phyloP scores from a whole-genome alignment of 2,888 invertebrate species.

The Phania funesta region DNA sequence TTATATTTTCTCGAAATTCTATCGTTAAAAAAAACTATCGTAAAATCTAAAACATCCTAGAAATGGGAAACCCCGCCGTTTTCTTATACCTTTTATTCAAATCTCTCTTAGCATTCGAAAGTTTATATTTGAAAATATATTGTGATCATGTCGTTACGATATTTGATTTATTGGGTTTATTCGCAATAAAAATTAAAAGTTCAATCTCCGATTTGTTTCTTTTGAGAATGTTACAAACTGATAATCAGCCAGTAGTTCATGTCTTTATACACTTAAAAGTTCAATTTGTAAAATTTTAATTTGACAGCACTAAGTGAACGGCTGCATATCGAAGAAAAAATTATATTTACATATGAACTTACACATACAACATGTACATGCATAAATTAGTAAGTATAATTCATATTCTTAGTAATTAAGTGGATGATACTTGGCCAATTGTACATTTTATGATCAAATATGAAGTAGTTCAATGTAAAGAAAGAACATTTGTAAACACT shows the following conservation, averaged over 20 bases:
- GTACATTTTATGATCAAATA: constrained; percentile 16
- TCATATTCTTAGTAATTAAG: constrained; percentile 35
- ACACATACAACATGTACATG: not conserved
- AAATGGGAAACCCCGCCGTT: too few relatives aligned
- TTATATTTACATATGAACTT: not conserved
- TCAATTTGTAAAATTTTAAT: constrained; percentile 46
- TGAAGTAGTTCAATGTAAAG: constrained; percentile 27
- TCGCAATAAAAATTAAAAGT: constrained; percentile 19
- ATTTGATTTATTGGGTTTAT: too few relatives aligned
- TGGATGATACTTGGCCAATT: constrained; percentile 39
- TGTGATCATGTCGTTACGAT: too few relatives aligned
- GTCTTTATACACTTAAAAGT: not conserved
- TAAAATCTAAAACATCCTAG: too few relatives aligned
- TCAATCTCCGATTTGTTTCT: not conserved
- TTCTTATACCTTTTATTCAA: too few relatives aligned
- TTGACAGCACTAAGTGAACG: constrained; percentile 2
- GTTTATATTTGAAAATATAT: too few relatives aligned
- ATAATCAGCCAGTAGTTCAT: too few relatives aligned
- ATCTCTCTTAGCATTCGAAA: too few relatives aligned
- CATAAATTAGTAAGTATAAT: not conserved
- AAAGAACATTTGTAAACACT: constrained; percentile 22
- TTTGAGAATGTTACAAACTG: too few relatives aligned
- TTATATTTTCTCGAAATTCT: too few relatives aligned
- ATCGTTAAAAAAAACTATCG: too few relatives aligned
- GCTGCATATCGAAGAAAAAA: not conserved